Percentiles rank a stretch among this genome's conserved stretches.
Conservation (phyloP, 2,113 vertebrate species). For the Scortum barcoo region DNA sequence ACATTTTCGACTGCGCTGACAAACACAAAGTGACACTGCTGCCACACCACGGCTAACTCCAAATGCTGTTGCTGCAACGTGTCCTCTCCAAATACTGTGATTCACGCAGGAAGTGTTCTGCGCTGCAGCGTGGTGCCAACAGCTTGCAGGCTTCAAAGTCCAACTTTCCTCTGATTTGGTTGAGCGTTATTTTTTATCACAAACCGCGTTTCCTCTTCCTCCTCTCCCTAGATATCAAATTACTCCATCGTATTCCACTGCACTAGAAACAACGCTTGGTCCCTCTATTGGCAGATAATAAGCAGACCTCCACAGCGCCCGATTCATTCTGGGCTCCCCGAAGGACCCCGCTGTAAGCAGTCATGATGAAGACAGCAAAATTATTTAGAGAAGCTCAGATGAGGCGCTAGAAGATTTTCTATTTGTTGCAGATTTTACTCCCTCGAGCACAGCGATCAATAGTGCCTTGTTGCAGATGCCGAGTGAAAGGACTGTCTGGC, state of each 20-base stretch:
- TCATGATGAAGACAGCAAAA: constrained; percentile 76
- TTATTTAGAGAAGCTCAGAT: constrained; percentile 76
- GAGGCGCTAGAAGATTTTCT: constrained; percentile 53
- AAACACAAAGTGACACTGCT: constrained; percentile 71
- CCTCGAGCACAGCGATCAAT: constrained; percentile 66
- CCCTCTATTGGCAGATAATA: constrained; percentile 71
- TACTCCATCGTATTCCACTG: constrained; percentile 51
- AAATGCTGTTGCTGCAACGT: constrained; percentile 23
- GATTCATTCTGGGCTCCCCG: constrained; percentile 74
- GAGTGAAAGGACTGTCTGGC: constrained; percentile 49
- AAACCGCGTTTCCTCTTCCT: constrained; percentile 30
- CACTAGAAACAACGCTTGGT: constrained; percentile 54
- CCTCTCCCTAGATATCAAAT: constrained; percentile 62
- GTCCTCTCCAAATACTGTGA: constrained; percentile 51
- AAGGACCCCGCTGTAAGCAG: constrained; percentile 60
- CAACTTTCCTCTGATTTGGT: constrained; percentile 37
- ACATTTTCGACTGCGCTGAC: constrained; percentile 56
- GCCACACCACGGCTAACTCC: constrained; percentile 43
- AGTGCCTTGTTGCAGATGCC: constrained; percentile 59
- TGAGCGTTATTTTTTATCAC: constrained; percentile 41
- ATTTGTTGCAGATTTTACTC: constrained; percentile 70
- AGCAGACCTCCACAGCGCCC: constrained; percentile 56
- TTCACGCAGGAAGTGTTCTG: constrained; percentile 47
- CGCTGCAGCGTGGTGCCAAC: constrained; percentile 31
- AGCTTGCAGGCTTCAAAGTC: constrained; percentile 47